phyloP scores from a whole-genome alignment of 2,888 invertebrate species.

The Busseola fusca region DNA sequence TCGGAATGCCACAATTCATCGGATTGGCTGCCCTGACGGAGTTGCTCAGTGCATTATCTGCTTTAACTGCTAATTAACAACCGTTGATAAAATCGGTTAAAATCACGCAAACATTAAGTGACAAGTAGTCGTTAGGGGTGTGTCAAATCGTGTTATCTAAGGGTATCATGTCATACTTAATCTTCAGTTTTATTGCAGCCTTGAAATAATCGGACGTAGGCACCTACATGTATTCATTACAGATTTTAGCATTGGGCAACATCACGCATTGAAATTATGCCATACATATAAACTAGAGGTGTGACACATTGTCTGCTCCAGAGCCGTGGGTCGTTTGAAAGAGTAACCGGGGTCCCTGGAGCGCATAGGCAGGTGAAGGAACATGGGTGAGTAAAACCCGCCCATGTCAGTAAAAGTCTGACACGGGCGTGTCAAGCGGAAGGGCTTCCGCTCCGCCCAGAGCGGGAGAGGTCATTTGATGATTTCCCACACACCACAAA shows the following conservation, averaged over 20 bases:
- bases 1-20: conserved; percentile 6
- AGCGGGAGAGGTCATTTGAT: no score
- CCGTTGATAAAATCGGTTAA: conserved; percentile 53
- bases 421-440: no score
- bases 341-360: no score
- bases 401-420: no score
- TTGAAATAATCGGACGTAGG: conserved; percentile 32
- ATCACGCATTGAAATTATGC: conserved; percentile 20
- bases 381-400: no score
- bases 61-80: conserved; percentile 50
- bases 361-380: no score
- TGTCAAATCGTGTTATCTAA: conserved; percentile 54
- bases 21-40: conserved; percentile 27
- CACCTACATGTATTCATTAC: conserved; percentile 12
- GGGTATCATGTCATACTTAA: conserved; percentile 21
- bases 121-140: conserved; percentile 63
- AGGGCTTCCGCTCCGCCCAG: no score
- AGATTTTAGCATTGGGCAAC: conserved; percentile 16
- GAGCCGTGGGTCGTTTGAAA: no score
- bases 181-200: conserved; percentile 36
- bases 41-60: conserved; percentile 27
- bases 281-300: background rate
- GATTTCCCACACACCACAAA: no score
- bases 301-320: background rate
- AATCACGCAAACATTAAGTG: conserved; percentile 64